Evolutionary conservation across 2,113 vertebrate species (phyloP).

Genomic region (Boulengeromyrus knoepffleri): DNA sequence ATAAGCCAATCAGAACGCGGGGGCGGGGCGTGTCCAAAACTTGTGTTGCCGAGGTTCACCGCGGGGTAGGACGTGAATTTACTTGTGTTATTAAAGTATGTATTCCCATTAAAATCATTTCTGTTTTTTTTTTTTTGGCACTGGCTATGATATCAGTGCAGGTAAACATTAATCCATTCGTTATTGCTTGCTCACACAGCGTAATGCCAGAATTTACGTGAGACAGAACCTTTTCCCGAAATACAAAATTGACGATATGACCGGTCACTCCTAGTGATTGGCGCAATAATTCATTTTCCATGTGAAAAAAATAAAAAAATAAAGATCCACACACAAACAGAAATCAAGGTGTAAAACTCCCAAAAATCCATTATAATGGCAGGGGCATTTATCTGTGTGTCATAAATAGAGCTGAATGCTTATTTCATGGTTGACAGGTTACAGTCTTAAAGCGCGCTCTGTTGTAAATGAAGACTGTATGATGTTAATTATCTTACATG

Average conservation of each 20-base stretch:
- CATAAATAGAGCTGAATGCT: background rate
- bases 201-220: background rate
- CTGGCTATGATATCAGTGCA: background rate
- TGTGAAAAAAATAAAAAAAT: background rate
- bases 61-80: background rate
- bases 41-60: slow-evolving; percentile 34
- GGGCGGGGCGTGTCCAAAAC: slow-evolving; percentile 55
- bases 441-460: background rate
- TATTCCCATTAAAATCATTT: background rate
- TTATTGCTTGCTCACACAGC: background rate
- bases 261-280: background rate
- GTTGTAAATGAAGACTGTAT: background rate
- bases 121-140: background rate
- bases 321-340: background rate
- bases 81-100: background rate
- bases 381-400: background rate
- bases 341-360: background rate
- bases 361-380: background rate
- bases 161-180: background rate
- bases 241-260: background rate
- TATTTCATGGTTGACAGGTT: background rate
- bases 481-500: background rate
- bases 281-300: background rate
- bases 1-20: slow-evolving; percentile 53
- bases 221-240: background rate